These are phyloP conservation scores for Tenthredo amoena DNA, from an alignment of 2,888 invertebrate genomes.

Conservation along the genomic window DNA sequence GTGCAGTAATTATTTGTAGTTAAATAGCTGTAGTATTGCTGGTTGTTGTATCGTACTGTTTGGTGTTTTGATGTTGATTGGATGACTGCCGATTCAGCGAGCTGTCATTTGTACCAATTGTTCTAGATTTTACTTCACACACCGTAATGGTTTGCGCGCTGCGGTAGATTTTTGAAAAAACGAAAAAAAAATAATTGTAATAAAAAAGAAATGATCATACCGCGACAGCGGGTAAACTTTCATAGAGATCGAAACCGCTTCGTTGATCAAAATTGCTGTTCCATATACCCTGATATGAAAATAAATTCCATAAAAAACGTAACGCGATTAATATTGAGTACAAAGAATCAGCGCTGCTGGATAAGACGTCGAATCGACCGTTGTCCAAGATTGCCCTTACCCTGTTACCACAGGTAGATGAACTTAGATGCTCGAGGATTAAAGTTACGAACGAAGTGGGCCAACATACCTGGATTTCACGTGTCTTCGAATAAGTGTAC, in stretches of 20 bases:
- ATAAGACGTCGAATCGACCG: slow-evolving; percentile 56
- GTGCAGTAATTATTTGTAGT: slow-evolving; percentile 34
- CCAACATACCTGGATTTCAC: slow-evolving; percentile 24
- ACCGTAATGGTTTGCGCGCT: not conserved
- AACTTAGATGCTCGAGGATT: slow-evolving; percentile 44
- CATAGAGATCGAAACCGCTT: not conserved
- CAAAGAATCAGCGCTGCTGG: slow-evolving; percentile 20
- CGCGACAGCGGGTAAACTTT: not conserved
- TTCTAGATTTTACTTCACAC: slow-evolving; percentile 54
- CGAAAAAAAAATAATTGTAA: not conserved
- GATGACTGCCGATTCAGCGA: slow-evolving; percentile 76
- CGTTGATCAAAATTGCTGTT: not conserved
- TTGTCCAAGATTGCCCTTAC: slow-evolving; percentile 63
- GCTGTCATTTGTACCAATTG: slow-evolving; percentile 74
- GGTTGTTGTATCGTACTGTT: slow-evolving; percentile 66
- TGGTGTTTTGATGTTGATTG: slow-evolving; percentile 77
- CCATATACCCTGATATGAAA: not conserved
- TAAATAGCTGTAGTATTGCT: slow-evolving; percentile 58
- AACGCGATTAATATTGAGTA: not conserved
- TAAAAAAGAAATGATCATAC: not conserved
- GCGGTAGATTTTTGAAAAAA: not conserved
- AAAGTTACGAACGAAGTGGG: slow-evolving; percentile 30
- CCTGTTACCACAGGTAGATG: slow-evolving; percentile 62
- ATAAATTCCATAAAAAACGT: not conserved
- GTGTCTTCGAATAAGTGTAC: not conserved